A percentile compares a stretch with the other conserved stretches of the same genome.
Conservation (phyloP, 2,888 invertebrate species). For the Zonitis immaculata region DNA sequence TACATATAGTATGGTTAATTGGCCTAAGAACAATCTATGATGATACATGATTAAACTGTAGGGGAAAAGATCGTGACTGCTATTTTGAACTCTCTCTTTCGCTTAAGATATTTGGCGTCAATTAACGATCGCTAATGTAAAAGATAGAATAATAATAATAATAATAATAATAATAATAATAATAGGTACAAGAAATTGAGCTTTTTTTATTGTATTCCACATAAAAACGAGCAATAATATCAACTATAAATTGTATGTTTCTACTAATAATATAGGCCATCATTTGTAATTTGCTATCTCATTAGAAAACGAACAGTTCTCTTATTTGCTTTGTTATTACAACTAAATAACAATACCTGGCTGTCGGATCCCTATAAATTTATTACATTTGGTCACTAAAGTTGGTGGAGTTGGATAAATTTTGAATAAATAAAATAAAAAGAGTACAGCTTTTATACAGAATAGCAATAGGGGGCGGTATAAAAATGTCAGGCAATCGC, state of each 20-base stretch:
- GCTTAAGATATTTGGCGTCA: background rate
- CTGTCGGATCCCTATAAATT: slow-evolving; percentile 4
- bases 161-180: too few relatives aligned
- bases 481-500: slow-evolving; percentile 28
- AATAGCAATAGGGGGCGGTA: slow-evolving; percentile 6
- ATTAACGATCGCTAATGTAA: too few relatives aligned
- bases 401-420: too few relatives aligned
- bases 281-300: slow-evolving; percentile 3
- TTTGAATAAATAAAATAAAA: slow-evolving; percentile 4
- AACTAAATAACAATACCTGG: slow-evolving; percentile 11
- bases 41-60: slow-evolving; percentile 30
- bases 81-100: slow-evolving; percentile 29
- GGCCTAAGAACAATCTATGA: slow-evolving; percentile 39
- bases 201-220: too few relatives aligned
- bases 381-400: slow-evolving; percentile 9
- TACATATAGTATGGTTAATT: slow-evolving; percentile 43
- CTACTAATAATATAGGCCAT: background rate
- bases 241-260: too few relatives aligned
- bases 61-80: slow-evolving; percentile 34
- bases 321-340: slow-evolving; percentile 14
- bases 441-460: background rate
- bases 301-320: slow-evolving; percentile 14
- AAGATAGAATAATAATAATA: too few relatives aligned
- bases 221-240: background rate
- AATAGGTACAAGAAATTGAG: too few relatives aligned